A percentile compares a stretch with the other conserved stretches of the same genome.
phyloP scores from a whole-genome alignment of 2,113 vertebrate species.

The Perca flavescens region DNA sequence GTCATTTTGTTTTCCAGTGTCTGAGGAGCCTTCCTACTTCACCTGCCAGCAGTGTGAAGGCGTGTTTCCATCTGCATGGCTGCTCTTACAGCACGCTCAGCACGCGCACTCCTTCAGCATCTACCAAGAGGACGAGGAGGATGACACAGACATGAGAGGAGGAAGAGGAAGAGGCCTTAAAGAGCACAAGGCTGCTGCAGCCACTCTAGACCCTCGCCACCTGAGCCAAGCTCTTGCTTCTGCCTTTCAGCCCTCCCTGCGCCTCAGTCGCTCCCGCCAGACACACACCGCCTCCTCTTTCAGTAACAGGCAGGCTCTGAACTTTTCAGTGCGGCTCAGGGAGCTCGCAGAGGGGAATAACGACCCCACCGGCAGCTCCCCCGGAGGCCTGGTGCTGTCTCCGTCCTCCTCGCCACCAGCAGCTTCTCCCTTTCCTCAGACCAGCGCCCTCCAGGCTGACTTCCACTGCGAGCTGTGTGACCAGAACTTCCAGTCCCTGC shows the following conservation, averaged over 20 bases:
- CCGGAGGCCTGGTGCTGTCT: conserved; percentile 61
- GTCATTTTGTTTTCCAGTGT: conserved; percentile 59
- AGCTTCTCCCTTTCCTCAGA: conserved; percentile 78
- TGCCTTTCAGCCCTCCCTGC: conserved; percentile 80
- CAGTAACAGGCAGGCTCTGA: conserved; percentile 89
- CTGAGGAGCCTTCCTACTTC: conserved; percentile 81
- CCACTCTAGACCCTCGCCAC: conserved; percentile 92
- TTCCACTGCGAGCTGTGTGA: conserved; percentile 83
- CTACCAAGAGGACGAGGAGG: conserved; percentile 86
- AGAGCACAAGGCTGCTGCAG: conserved; percentile 85
- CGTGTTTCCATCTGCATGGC: conserved; percentile 82
- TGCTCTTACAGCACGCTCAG: conserved; percentile 85
- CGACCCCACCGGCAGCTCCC: conserved; percentile 30
- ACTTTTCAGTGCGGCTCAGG: conserved; percentile 85
- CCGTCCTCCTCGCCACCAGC: conserved; percentile 80
- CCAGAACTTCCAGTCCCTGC: conserved; percentile 81
- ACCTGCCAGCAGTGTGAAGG: conserved; percentile 86
- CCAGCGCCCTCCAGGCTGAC: conserved; percentile 32
- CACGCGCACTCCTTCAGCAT: conserved; percentile 84
- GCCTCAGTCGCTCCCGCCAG: conserved; percentile 63
- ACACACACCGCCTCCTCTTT: conserved; percentile 44
- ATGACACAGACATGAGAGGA: conserved; percentile 49
- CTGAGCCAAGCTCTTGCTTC: conserved; percentile 93
- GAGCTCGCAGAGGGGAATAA: conserved; percentile 80
- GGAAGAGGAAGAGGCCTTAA: conserved; percentile 86